Conservation (phyloP, 2,113 vertebrate species). For the Otolemur garnettii region DNA sequence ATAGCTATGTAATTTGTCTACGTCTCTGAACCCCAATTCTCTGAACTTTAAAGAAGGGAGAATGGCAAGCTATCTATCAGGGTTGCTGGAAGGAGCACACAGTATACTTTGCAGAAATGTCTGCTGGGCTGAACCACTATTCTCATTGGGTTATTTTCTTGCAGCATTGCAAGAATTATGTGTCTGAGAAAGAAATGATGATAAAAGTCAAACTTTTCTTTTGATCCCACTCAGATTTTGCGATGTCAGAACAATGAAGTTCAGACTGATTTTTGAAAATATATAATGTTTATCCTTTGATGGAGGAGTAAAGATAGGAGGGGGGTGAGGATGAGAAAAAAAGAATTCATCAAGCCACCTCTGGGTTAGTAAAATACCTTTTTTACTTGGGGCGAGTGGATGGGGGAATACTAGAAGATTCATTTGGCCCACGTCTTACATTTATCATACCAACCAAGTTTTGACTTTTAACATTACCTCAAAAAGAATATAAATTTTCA, state of each 20-base stretch:
- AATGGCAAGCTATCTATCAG: background rate
- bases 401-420: background rate
- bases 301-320: background rate
- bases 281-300: background rate
- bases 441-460: background rate
- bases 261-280: constrained; percentile 10
- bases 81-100: background rate
- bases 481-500: constrained; percentile 37
- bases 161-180: background rate
- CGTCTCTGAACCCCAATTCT: background rate
- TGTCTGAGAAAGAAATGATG: background rate
- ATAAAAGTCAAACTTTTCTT: background rate
- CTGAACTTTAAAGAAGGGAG: constrained; percentile 2
- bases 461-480: background rate
- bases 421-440: background rate
- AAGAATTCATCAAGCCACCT: background rate
- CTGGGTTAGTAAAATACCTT: background rate
- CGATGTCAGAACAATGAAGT: background rate
- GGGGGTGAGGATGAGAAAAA: background rate
- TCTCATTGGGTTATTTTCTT: background rate
- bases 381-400: background rate
- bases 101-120: background rate
- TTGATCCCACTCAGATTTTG: constrained; percentile 1
- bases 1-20: background rate
- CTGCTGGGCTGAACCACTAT: background rate